Base-by-base conservation (phyloP, 1,140 invertebrate genomes). In the Hypothenemus hampei region DNA sequence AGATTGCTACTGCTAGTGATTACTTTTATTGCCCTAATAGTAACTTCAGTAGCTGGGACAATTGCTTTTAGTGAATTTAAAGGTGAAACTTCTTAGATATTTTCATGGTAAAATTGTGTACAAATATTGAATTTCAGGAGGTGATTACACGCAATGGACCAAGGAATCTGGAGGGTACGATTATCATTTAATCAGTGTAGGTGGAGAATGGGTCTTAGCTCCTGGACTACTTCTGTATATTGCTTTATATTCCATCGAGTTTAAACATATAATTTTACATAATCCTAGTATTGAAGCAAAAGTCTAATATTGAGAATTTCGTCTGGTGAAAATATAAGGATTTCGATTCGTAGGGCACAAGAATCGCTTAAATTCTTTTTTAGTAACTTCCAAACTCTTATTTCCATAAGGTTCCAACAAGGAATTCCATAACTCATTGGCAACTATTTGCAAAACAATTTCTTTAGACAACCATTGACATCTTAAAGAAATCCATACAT, bases 391-490 rank as follows among this genome's bases (percentile, higher is more conserved):
- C 22, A 51, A 1, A 65, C 49, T n/a, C 59, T 79, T 79, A 3
- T 64, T 37, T 3, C 70, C 69, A 2, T 72, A 67, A 26, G 75
- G 73, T 65, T 81, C 72, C 48, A 82, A 53, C 68, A 82, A 72
- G 60, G 80, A 84, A 65, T 81, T 83, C 81, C 80, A 84, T 5
- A 81, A 63, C n/a, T 47, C 68, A 59, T 76, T 78, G 3, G 75
- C 74, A 35, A 52, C 57, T 44, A 24, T 31, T 33, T 44, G 26
- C n/a, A 29, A 29, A 29, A 29, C 6, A 29, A n/a, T n/a, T 29
- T n/a, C n/a, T 1, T 29, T 29, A n/a, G n/a, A n/a, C n/a, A n/a
- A n/a, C n/a, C n/a, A n/a, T 29, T 29, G 6, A 6, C 26, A 29
- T 29, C 6, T 29, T 29, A 7, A 7, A 29, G 6, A 6, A 29